Conservation (phyloP, 2,888 invertebrate genomes). For the Sinhomidia bicolor region DNA sequence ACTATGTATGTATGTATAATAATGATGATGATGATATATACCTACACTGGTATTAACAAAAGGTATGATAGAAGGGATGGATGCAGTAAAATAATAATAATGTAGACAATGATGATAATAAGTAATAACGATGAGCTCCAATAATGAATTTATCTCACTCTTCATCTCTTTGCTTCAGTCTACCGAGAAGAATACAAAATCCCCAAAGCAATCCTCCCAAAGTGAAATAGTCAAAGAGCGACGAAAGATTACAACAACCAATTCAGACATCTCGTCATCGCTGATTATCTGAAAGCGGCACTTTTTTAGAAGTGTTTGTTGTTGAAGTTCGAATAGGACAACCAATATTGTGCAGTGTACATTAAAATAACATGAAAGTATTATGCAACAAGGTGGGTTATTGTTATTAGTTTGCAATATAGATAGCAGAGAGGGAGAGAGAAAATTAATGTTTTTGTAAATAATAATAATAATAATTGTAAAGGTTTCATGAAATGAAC, state of each 20-base stretch:
- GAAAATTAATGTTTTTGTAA: too few relatives aligned
- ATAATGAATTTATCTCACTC: constrained; percentile 57
- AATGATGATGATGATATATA: not conserved
- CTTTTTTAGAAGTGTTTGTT: not conserved
- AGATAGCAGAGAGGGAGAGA: too few relatives aligned
- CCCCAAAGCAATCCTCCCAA: constrained; percentile 5
- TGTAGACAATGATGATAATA: constrained; percentile 39
- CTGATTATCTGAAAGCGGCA: constrained; percentile 4
- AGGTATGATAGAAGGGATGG: not conserved
- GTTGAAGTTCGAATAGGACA: not conserved
- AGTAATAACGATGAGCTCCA: constrained; percentile 54
- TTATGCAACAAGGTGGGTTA: not conserved
- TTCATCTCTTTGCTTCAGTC: constrained; percentile 45
- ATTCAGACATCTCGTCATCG: not conserved
- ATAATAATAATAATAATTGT: too few relatives aligned
- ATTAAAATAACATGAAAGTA: not conserved
- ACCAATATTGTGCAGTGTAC: not conserved
- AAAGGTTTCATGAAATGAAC: too few relatives aligned
- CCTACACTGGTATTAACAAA: not conserved
- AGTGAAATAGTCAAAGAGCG: constrained; percentile 19
- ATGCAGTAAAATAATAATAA: constrained; percentile 32
- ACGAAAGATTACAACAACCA: not conserved
- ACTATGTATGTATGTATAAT: too few relatives aligned
- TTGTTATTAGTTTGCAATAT: too few relatives aligned
- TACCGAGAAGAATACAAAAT: constrained; percentile 32